Base-by-base conservation (phyloP, 2,888 invertebrate species). In the Lysandra bellargus region DNA sequence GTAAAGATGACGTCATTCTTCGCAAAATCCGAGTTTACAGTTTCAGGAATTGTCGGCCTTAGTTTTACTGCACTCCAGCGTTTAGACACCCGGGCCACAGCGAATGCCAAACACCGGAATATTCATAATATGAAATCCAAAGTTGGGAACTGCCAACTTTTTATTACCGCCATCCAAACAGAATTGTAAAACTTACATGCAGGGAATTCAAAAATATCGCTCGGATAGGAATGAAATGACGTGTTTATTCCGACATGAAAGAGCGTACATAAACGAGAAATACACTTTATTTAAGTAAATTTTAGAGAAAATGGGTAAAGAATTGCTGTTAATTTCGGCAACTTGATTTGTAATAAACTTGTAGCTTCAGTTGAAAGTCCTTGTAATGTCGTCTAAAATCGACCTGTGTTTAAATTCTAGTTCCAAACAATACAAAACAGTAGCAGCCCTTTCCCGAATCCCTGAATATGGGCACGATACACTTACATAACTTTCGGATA, bases 51-150 rank as follows among this genome's bases (percentile, higher is more conserved):
- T 90, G 90, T 90, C 88, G 88, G 89, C 89, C 92, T 93, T 93
- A 93, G 92, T 93, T 94, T 93, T 92, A 93, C 90, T 90, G 89
- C 89, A 89, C 90, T 88, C 88, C 83, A 87, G 87, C 89, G 91
- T 89, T 91, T 90, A 91, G 90, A 89, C 84, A 87, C 37, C 85
- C 82, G 87, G 85, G 84, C 82, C 80, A 86, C 84, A 76, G 85
- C 84, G 91, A 90, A 91, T 91, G 85, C 88, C 87, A 90, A 92
- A 90, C 86, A 89, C 78, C 83, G 83, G 89, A 91, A 92, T 92
- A 91, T 93, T 92, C 91, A 92, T 92, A 87, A 92, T 92, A 87
- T 88, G 86, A 87, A 88, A 88, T 89, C 88, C 88, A 86, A 88
- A 86, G 85, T 83, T 80, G 80, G 72, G 80, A 81, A 79, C 81